Evolutionary conservation across 2,113 vertebrate genomes (phyloP), one percentile per base, ranked within the genome.

Genomic region (Dicentrarchus labrax): DNA sequence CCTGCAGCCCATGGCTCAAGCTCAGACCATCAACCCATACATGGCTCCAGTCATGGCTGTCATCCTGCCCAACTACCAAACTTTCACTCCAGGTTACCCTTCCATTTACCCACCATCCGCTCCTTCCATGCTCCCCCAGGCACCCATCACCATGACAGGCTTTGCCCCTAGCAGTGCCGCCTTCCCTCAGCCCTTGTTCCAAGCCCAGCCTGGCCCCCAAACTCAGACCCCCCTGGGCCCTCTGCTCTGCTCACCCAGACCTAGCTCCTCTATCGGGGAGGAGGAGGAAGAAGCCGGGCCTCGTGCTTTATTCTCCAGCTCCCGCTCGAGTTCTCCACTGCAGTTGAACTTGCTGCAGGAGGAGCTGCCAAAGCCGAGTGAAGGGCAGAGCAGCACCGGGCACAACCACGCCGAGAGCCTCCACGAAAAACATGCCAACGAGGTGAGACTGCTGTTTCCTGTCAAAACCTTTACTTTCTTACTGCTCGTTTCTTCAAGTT

Each of bases 341-440:
- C 97, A 97, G 92, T 92, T 98, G 54, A 95, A 97, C 88, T 87
- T 97, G 65, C 96, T 98, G 84, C 96, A 95, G 78, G 97, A 97
- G 45, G 96, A 97, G 56, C 76, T 95, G 76, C 96, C 96, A 60
- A 94, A 94, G 30, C 89, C 90, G 0, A 88, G 83, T 9, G 95
- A 95, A 13, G 86, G 92, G 11, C 91, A 89, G 43, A 19, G 87
- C 72, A 92, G 83, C 84, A 85, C 80, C 0, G 77, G 89, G 15
- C 85, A 87, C 24, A 92, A 91, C 53, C 90, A 62, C 3, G 12
- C 90, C 0, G 91, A 94, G 78, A 94, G 87, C 87, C 90, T 94
- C 54, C 94, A 91, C 2, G 90, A 94, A 74, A 87, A 90, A 61
- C 90, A 80, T 60, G 24, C 13, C 65, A 93, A 85, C 38, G 82